Evolutionary conservation across 2,113 vertebrate species (phyloP).

Genomic region (Siphamia tubifer): DNA sequence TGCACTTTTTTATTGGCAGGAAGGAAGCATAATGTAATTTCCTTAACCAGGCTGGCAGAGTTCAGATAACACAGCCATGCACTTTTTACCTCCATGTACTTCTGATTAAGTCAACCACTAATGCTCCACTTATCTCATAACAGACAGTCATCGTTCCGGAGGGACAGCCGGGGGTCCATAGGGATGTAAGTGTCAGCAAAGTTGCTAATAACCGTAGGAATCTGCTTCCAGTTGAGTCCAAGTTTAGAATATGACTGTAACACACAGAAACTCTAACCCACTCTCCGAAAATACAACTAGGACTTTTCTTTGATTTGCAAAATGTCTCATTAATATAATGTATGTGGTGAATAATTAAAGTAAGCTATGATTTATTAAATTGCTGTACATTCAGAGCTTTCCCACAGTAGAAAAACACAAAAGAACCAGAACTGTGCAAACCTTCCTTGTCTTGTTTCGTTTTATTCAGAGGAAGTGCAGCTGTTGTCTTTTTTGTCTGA

Average conservation of each 20-base stretch:
- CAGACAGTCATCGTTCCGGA: background rate
- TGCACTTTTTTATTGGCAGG: too few relatives aligned
- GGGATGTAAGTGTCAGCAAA: background rate
- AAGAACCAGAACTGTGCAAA: background rate
- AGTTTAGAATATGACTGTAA: background rate
- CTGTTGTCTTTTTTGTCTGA: conserved; percentile 14
- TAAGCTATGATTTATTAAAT: background rate
- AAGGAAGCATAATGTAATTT: background rate
- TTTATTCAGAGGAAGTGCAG: conserved; percentile 10
- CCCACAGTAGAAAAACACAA: background rate
- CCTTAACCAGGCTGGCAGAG: background rate
- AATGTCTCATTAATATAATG: background rate
- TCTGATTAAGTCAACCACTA: background rate
- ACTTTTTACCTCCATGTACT: background rate
- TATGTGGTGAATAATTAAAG: background rate
- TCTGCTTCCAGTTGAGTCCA: background rate
- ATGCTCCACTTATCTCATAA: background rate
- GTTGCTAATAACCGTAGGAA: background rate
- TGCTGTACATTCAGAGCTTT: background rate
- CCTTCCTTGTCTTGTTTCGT: background rate
- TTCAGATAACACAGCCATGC: background rate
- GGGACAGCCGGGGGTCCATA: background rate
- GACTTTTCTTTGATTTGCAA: too few relatives aligned
- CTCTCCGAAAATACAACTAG: too few relatives aligned
- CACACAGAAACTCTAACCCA: background rate